Conservation (phyloP, 1,140 invertebrate species). For the Ceratina japonica region DNA sequence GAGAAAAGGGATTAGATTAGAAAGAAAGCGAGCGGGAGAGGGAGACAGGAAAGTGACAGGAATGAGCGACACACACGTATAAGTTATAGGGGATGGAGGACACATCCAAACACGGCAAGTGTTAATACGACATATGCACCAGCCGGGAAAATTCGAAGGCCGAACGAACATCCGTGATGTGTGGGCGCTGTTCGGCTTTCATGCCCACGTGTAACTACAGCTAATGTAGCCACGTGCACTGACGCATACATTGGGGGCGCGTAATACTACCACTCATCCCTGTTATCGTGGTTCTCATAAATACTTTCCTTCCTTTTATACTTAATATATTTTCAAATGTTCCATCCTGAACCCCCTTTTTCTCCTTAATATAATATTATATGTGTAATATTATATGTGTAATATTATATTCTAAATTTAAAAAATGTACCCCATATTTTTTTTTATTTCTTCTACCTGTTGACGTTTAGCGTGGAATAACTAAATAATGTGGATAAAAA, state of each 20-base stretch:
- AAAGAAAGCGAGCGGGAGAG: not conserved
- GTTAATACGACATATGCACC: slow-evolving; percentile 18
- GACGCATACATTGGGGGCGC: slow-evolving; percentile 19
- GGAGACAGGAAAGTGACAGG: not conserved
- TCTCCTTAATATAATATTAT: no score
- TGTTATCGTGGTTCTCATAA: not conserved
- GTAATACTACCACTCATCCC: not conserved
- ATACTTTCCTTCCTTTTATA: not conserved
- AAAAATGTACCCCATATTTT: no score
- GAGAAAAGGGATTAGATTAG: no score
- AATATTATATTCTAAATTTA: no score
- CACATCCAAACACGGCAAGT: slow-evolving; percentile 9
- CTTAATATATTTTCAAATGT: no score
- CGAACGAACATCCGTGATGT: slow-evolving; percentile 53
- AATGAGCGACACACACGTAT: not conserved
- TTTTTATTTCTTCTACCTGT: no score
- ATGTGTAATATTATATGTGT: no score
- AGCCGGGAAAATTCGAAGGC: slow-evolving; percentile 52
- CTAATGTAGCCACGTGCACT: slow-evolving; percentile 40
- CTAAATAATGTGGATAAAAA: no score
- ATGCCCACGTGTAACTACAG: slow-evolving; percentile 55
- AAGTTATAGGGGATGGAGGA: slow-evolving; percentile 8
- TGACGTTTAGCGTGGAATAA: no score
- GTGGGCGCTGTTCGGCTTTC: slow-evolving; percentile 51
- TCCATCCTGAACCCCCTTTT: not conserved